Evolutionary conservation across 2,888 invertebrate species (phyloP), one percentile per base, ranked within the genome.

Genomic region (Coremacera marginata): DNA sequence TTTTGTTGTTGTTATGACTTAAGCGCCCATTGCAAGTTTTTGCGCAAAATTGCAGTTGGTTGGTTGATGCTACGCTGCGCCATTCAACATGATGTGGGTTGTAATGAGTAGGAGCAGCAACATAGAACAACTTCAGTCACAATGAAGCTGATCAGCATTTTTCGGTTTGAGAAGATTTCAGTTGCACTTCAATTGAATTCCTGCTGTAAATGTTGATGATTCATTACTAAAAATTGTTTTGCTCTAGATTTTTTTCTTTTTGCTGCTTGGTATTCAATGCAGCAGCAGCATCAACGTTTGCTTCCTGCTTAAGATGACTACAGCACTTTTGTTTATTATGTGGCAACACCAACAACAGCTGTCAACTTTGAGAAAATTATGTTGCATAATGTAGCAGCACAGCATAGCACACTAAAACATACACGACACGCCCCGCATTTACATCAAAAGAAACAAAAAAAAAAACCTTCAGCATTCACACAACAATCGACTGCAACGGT

Each of bases 301-400:
- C 73, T 77, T 57, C 68, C 73, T 68, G 68, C 70, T 74, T 67
- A 14, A 37, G n/a, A 34, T 31, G 8, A 5, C 11, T n/a, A n/a
- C 65, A 37, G 16, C n/a, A 44, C 19, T 9, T 27, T 22, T 60
- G 2, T 9, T 22, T 4, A 27, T 60, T 27, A 14, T 44, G 11
- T 62, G 62, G 22, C 27, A 27, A 27, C 62, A 62, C 9, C 27
- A 27, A 27, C 62, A 62, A 62, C 62, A 27, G 63, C 63, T 31
- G 77, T 68, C 62, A 77, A 77, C 37, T 37, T 44, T 62, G 72
- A 44, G 62, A 51, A 51, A 74, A 63, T 70, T 77, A 74, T 31
- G 31, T 77, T 77, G 70, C 62, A 27, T 27, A 62, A 62, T 27
- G 31, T 22, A 14, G 16, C 19, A 55, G 22, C 55, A 52, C 5